phyloP scores from a whole-genome alignment of 2,797 vertebrate species.

The Geotria australis region DNA sequence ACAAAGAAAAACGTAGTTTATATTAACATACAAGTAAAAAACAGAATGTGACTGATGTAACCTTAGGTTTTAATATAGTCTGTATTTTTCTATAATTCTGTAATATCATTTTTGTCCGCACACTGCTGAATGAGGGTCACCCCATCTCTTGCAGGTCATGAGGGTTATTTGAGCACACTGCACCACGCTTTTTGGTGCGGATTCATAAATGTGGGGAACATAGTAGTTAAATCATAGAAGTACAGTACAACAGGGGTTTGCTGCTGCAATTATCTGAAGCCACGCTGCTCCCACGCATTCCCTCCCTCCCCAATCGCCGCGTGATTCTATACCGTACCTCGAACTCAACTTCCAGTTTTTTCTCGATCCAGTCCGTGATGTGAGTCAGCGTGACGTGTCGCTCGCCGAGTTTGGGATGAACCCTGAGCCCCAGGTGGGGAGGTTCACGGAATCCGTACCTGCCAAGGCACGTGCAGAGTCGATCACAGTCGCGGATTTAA shows the following conservation, averaged over 20 bases:
- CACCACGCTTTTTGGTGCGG: too few relatives aligned
- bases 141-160: too few relatives aligned
- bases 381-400: slow-evolving; percentile 49
- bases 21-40: neutral
- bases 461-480: neutral
- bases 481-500: neutral
- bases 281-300: neutral
- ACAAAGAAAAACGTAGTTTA: neutral
- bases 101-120: too few relatives aligned
- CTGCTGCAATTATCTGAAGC: neutral
- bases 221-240: too few relatives aligned
- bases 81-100: too few relatives aligned
- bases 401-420: slow-evolving; percentile 41
- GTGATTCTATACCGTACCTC: slow-evolving; percentile 14
- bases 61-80: neutral
- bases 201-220: too few relatives aligned
- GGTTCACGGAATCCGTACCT: slow-evolving; percentile 62
- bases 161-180: too few relatives aligned
- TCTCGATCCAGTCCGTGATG: slow-evolving; percentile 53
- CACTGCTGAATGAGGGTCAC: too few relatives aligned
- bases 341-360: slow-evolving; percentile 46
- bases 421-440: slow-evolving; percentile 36
- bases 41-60: neutral
- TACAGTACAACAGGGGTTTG: too few relatives aligned
- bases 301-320: too few relatives aligned